These are phyloP conservation scores for Phrynocephalus vlangalii DNA, from an alignment of 2,797 vertebrate species.

Conservation along the genomic window DNA sequence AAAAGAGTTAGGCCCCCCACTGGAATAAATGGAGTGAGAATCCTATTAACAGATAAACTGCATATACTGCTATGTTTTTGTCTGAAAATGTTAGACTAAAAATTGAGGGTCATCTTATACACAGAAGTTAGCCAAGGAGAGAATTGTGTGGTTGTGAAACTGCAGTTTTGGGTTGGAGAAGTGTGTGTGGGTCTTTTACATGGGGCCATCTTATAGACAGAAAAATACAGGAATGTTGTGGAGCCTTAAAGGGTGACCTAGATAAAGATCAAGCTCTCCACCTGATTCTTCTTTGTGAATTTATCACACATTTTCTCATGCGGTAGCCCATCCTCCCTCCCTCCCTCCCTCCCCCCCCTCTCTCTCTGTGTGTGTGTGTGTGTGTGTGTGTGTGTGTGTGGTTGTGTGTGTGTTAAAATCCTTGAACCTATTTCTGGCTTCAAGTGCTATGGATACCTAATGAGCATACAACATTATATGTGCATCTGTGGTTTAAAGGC, in stretches of 20 bases:
- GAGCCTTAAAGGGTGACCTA: neutral
- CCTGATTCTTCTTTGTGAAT: neutral
- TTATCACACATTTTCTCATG: neutral
- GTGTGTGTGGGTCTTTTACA: too few species aligned
- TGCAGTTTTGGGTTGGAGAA: too few species aligned
- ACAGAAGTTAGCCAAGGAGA: too few species aligned
- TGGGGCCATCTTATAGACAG: too few species aligned
- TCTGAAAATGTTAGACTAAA: too few species aligned
- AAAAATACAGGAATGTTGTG: too few species aligned
- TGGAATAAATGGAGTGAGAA: neutral
- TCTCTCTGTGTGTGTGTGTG: neutral
- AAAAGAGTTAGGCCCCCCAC: too few species aligned
- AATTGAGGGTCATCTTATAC: too few species aligned
- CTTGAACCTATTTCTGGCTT: conserved; percentile 60
- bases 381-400: too few species aligned
- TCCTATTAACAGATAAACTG: neutral
- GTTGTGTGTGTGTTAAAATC: neutral
- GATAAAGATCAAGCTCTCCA: neutral
- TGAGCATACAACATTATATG: conserved; percentile 37
- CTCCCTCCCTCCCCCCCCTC: neutral
- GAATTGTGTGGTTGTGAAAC: too few species aligned
- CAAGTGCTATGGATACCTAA: conserved; percentile 36
- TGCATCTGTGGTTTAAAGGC: conserved; percentile 36
- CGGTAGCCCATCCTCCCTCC: neutral
- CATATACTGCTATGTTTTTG: too few species aligned